Conservation (phyloP, 2,888 invertebrate genomes). For the Ennomos quercinarius region DNA sequence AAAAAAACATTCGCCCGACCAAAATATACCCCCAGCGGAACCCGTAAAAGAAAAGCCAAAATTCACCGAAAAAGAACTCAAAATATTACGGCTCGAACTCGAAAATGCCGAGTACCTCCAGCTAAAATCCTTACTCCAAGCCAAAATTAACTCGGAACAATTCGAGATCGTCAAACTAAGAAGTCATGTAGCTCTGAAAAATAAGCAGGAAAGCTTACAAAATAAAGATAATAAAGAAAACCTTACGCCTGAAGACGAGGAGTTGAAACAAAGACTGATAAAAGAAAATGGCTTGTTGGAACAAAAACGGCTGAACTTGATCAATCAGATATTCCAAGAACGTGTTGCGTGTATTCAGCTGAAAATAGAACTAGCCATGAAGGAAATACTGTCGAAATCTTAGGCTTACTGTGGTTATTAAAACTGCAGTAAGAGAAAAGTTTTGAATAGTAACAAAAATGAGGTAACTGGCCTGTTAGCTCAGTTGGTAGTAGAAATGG, state of each 20-base stretch:
- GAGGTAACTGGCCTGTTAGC: too few relatives aligned
- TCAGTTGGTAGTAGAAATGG: too few relatives aligned
- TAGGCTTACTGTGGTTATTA: slow-evolving; percentile 41
- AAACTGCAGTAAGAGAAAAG: too few relatives aligned
- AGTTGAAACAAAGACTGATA: slow-evolving; percentile 71
- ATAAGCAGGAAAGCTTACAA: slow-evolving; percentile 70
- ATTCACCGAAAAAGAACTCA: slow-evolving; percentile 84
- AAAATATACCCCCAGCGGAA: slow-evolving; percentile 53
- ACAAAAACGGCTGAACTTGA: slow-evolving; percentile 88
- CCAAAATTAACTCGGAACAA: slow-evolving; percentile 90
- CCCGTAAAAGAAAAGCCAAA: slow-evolving; percentile 73
- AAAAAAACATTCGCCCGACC: slow-evolving; percentile 54
- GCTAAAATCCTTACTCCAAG: slow-evolving; percentile 88
- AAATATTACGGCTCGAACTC: slow-evolving; percentile 86
- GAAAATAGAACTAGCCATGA: slow-evolving; percentile 88
- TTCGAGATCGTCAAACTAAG: slow-evolving; percentile 89
- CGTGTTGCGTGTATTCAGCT: slow-evolving; percentile 89
- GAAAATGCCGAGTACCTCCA: slow-evolving; percentile 88
- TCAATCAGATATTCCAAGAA: slow-evolving; percentile 90
- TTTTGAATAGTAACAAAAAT: too few relatives aligned
- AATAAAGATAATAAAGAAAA: slow-evolving; percentile 70
- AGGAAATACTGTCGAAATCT: slow-evolving; percentile 80
- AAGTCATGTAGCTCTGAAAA: slow-evolving; percentile 81
- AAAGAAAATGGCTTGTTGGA: slow-evolving; percentile 89
- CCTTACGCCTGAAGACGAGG: slow-evolving; percentile 69